Evolutionary conservation across 2,888 invertebrate species (phyloP).

Genomic region (Ectropis crepuscularia): DNA sequence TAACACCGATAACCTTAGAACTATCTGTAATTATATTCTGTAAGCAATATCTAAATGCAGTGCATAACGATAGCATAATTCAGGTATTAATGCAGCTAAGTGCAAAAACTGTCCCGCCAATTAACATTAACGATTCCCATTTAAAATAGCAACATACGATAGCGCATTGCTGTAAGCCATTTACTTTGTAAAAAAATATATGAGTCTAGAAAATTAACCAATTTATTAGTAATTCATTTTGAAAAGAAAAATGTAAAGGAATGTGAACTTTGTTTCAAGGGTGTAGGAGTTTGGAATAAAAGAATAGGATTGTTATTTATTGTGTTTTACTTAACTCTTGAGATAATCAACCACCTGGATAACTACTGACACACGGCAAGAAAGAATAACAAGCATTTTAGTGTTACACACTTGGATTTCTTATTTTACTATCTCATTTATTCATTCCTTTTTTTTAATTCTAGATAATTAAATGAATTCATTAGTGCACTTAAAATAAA

Average conservation of each 20-base stretch:
- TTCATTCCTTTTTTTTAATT: too few species aligned
- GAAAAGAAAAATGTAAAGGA: neutral
- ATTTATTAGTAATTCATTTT: neutral
- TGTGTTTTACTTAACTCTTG: constrained; percentile 27
- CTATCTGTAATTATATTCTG: constrained; percentile 26
- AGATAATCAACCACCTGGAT: constrained; percentile 49
- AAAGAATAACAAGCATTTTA: constrained; percentile 5
- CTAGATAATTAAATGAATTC: too few species aligned
- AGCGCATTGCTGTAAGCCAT: constrained; percentile 25
- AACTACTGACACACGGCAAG: constrained; percentile 27
- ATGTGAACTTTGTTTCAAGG: constrained; percentile 8
- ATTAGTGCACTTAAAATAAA: too few species aligned
- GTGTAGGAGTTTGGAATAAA: neutral
- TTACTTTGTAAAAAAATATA: constrained; percentile 39
- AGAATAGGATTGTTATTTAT: neutral
- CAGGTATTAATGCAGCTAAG: constrained; percentile 33
- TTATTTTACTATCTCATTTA: too few species aligned
- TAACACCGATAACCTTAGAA: neutral
- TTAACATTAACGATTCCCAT: constrained; percentile 42
- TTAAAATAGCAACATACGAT: constrained; percentile 38
- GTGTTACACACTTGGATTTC: too few species aligned
- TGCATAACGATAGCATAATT: constrained; percentile 22
- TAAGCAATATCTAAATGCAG: constrained; percentile 20
- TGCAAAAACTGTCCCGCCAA: constrained; percentile 43
- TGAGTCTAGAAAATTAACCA: constrained; percentile 34